phyloP scores from a whole-genome alignment of 2,888 invertebrate species.

The Volucella inflata region DNA sequence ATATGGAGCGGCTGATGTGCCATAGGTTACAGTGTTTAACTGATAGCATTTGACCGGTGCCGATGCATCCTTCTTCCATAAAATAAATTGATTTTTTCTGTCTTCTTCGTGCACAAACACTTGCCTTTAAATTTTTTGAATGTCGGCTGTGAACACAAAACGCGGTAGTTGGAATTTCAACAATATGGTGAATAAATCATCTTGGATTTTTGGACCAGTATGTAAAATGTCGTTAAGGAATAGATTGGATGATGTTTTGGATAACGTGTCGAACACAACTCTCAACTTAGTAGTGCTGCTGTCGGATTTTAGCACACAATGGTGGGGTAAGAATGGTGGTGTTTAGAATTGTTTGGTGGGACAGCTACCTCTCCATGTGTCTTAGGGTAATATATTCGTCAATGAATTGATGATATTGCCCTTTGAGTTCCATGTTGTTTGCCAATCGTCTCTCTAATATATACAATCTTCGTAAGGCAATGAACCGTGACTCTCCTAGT shows the following conservation, averaged over 20 bases:
- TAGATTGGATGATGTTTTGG: background rate
- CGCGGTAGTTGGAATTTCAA: background rate
- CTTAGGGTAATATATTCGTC: background rate
- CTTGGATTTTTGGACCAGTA: background rate
- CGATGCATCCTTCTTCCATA: no score
- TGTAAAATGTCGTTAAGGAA: no score
- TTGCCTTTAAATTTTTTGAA: background rate
- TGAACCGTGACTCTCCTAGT: background rate
- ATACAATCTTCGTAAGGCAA: background rate
- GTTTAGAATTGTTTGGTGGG: background rate
- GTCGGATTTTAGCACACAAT: background rate
- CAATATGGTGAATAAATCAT: background rate
- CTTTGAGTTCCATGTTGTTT: background rate
- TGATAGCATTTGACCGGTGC: no score
- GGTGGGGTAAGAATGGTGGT: background rate
- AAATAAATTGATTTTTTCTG: no score
- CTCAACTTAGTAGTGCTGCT: background rate
- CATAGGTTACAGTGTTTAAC: no score
- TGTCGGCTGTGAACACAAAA: no score
- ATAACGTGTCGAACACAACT: background rate
- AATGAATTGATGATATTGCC: background rate
- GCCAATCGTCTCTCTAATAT: background rate
- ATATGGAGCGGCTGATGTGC: background rate
- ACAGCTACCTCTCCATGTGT: background rate
- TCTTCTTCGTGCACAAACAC: background rate